Conservation (phyloP, 2,797 vertebrate species). For the Urosaurus nigricauda region DNA sequence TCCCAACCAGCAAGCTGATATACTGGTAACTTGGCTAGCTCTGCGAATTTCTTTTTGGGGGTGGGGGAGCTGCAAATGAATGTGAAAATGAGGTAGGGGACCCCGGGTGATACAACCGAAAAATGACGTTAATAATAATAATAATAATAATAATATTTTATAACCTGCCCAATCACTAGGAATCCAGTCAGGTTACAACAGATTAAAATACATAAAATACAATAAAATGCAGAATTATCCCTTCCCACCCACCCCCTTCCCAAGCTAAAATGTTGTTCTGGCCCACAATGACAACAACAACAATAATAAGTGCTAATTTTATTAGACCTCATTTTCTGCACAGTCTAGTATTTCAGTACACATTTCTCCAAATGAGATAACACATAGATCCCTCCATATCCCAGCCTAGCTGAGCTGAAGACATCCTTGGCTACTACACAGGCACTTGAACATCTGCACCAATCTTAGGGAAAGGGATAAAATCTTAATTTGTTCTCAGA, state of each 20-base stretch:
- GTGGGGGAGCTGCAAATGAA: no score
- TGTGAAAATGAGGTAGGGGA: background rate
- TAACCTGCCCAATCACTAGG: no score
- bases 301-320: background rate
- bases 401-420: background rate
- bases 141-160: no score
- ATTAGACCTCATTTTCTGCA: conserved; percentile 21
- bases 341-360: background rate
- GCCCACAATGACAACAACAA: background rate
- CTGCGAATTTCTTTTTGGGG: background rate
- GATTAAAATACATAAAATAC: no score
- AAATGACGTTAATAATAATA: no score
- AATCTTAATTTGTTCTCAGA: background rate
- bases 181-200: no score
- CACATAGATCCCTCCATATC: background rate
- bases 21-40: background rate
- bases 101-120: background rate
- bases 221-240: no score
- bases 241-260: no score
- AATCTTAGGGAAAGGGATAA: background rate
- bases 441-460: no score
- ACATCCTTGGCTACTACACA: background rate
- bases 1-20: background rate
- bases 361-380: conserved; percentile 24
- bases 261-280: no score